phyloP scores from a whole-genome alignment of 2,113 vertebrate species.

The Vidua macroura region DNA sequence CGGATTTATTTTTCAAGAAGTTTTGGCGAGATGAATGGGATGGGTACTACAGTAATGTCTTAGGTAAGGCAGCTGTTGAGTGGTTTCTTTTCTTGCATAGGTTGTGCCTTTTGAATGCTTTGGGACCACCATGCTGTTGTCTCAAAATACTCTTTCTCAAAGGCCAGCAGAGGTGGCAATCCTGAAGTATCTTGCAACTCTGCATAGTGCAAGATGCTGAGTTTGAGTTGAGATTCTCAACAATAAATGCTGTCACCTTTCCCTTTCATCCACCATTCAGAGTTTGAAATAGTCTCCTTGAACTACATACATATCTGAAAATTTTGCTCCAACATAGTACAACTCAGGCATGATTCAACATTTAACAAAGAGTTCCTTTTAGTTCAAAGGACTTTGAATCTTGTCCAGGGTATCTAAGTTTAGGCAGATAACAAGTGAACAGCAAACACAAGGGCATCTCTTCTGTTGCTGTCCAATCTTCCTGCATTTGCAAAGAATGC shows the following conservation, averaged over 20 bases:
- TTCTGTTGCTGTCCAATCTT: not conserved
- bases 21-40: conserved; percentile 25
- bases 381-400: conserved; percentile 10
- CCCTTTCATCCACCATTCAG: not conserved
- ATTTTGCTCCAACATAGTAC: not conserved
- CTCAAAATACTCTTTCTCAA: not conserved
- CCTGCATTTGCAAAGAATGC: not conserved
- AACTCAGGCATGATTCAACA: not conserved
- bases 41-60: conserved; percentile 57
- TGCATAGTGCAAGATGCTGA: not conserved
- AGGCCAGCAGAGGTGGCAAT: not conserved
- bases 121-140: not conserved
- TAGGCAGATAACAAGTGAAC: not conserved
- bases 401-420: not conserved
- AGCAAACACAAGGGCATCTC: not conserved
- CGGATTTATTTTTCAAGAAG: conserved; percentile 6
- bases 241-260: not conserved
- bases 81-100: not conserved
- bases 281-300: not conserved
- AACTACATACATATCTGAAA: not conserved
- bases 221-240: not conserved
- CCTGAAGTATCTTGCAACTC: not conserved
- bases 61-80: conserved; percentile 32
- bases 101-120: not conserved
- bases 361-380: not conserved